Conservation (phyloP, 1,140 invertebrate species). For the Hylyphantes graminicola region DNA sequence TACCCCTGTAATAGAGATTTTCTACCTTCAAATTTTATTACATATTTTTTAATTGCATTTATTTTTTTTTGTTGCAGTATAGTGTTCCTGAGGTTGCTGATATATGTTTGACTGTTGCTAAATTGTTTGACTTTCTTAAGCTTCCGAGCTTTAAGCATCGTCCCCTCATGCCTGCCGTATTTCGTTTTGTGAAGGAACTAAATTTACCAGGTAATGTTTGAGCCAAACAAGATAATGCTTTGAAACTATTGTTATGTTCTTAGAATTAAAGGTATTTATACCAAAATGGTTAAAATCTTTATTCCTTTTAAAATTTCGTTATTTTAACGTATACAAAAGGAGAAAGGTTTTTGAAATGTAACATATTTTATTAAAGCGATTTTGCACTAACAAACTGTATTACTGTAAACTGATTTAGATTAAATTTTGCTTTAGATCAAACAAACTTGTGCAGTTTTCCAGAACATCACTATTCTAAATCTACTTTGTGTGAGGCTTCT, state of each 20-base stretch:
- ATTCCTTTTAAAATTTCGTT: no score
- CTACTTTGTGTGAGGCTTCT: no score
- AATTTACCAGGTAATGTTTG: conserved; percentile 29
- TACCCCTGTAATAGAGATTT: neutral
- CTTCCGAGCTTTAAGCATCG: conserved; percentile 29
- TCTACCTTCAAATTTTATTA: neutral
- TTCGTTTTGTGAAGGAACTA: conserved; percentile 33
- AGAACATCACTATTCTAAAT: no score
- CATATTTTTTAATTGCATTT: neutral
- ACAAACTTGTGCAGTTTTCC: no score
- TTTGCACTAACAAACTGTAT: no score
- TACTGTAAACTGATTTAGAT: no score
- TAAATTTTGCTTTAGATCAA: no score
- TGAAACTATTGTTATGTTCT: neutral
- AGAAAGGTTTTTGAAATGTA: no score
- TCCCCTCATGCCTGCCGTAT: conserved; percentile 7
- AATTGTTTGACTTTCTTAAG: conserved; percentile 23
- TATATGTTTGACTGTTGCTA: neutral
- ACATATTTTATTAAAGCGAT: no score
- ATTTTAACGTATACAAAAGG: no score
- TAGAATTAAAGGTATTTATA: neutral
- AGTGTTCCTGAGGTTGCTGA: neutral
- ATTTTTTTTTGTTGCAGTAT: conserved; percentile 5
- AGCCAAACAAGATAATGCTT: neutral
- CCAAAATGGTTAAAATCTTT: neutral